Base-by-base conservation (phyloP, 2,888 invertebrate species). In the Ophion obscuratus region DNA sequence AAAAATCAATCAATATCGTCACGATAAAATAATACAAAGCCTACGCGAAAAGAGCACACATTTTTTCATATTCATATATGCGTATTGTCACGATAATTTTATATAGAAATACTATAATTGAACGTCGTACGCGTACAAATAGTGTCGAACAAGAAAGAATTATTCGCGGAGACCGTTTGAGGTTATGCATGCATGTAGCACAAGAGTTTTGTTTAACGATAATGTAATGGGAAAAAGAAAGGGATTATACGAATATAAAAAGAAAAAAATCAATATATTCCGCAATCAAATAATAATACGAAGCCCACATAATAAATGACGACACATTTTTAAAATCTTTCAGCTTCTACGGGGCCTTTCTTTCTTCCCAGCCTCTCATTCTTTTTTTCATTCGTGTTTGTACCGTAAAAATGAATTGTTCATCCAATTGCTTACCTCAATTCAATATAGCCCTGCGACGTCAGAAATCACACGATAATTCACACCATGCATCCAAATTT, bases 371-470 rank as follows among this genome's bases (percentile, higher is more conserved):
- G 57, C 57, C 57, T 57, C 57, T 57, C n/a, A 57, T 40, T 40
- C 6, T 57, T 17, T 57, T 57, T 57, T 57, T 57, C 57, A 57
- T 57, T 0, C 5, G 57, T 57, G 57, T 57, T 57, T 62, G 10
- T 62, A 62, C 59, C 24, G 62, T 62, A 24, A 62, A 62, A 62
- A 62, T 24, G 4, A 62, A 62, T 62, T 24, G 24, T 62, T 62
- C 62, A 62, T 2, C 24, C 24, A 62, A 24, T 62, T 62, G 2
- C 62, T 57, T 57, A 57, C 57, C 62, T 62, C 62, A 62, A 24
- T 62, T 62, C 10, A 62, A 62, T 27, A 62, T 88, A 85, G 66
- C 91, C 91, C 64, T 57, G 90, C 10, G 91, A 89, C 7, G 92
- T 62, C 27, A 62, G 62, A 62, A 24, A 62, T 40, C 67, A 68